phyloP scores from a whole-genome alignment of 2,113 vertebrate species.

The Nesogale talazaci region DNA sequence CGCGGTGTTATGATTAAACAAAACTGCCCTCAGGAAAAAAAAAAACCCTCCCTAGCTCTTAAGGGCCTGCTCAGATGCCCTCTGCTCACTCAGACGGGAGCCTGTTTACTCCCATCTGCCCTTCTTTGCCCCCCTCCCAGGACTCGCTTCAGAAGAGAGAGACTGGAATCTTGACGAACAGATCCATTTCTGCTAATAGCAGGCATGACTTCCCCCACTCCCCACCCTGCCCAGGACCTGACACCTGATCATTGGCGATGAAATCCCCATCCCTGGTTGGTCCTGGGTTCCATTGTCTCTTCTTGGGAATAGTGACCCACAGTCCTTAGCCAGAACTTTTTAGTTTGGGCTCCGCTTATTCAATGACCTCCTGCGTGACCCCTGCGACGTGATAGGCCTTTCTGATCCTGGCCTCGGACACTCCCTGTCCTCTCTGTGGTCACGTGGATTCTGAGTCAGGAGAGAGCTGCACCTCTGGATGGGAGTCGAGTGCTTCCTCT shows the following conservation, averaged over 20 bases:
- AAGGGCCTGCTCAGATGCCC: neutral
- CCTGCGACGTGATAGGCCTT: too few species aligned
- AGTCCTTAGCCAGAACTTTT: neutral
- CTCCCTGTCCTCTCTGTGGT: too few species aligned
- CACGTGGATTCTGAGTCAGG: too few species aligned
- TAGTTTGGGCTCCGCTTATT: neutral
- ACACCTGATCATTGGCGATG: neutral
- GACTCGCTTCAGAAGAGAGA: neutral
- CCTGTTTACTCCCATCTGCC: neutral
- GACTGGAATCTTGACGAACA: neutral
- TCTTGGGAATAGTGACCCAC: neutral
- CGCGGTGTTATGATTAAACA: too few species aligned
- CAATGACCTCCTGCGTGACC: rapidly evolving
- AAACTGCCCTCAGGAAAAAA: too few species aligned
- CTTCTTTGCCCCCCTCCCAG: neutral
- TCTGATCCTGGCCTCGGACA: too few species aligned
- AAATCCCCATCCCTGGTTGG: neutral
- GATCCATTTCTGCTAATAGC: neutral
- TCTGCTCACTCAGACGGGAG: neutral
- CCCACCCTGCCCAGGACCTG: neutral
- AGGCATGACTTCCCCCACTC: neutral
- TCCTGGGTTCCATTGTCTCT: neutral
- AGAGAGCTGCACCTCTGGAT: too few species aligned
- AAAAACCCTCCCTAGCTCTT: neutral
- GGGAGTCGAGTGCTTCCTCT: too few species aligned